These are phyloP conservation scores for Cryptoprocta ferox DNA, from an alignment of 2,797 vertebrate genomes.

Conservation along the genomic window DNA sequence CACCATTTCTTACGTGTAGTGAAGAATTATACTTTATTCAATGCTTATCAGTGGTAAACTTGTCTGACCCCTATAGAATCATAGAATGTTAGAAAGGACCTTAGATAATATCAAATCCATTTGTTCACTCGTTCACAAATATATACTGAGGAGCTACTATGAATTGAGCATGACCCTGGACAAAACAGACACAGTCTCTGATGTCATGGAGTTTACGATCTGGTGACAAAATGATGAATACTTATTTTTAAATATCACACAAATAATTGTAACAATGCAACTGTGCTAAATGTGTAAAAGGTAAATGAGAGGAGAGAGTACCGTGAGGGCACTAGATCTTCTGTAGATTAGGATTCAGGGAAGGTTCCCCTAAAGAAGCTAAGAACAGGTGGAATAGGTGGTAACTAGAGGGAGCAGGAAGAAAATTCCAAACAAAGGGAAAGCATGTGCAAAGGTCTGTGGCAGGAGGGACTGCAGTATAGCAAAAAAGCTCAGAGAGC, in stretches of 20 bases:
- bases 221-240: neutral
- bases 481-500: neutral
- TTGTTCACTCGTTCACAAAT: constrained; percentile 15
- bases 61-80: neutral
- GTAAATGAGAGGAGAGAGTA: neutral
- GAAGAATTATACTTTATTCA: neutral
- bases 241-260: neutral
- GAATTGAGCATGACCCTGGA: neutral
- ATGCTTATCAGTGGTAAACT: neutral
- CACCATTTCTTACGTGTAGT: neutral
- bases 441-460: neutral
- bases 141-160: neutral
- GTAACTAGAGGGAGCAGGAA: neutral
- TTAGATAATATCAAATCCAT: neutral
- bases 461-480: neutral
- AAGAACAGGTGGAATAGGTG: neutral
- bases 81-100: neutral
- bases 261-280: neutral
- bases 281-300: neutral
- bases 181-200: neutral
- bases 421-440: neutral
- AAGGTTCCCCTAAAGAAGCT: neutral
- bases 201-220: neutral
- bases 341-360: neutral
- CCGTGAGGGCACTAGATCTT: neutral